Conservation (phyloP, 2,113 vertebrate genomes). For the Elgaria multicarinata region DNA sequence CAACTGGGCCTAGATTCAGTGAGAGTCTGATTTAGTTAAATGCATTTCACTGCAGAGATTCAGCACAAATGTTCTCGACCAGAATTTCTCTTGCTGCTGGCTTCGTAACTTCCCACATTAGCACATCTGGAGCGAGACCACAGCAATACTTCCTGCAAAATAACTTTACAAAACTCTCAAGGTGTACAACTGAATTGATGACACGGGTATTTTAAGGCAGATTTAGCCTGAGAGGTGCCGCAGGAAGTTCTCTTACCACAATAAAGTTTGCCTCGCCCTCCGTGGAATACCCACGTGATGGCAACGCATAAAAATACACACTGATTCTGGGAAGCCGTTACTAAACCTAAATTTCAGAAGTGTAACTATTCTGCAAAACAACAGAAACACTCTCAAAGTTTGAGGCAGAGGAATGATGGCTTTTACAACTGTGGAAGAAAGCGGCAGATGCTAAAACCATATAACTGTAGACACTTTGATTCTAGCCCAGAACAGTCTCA, state of each 20-base stretch:
- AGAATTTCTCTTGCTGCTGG: neutral
- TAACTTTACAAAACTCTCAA: neutral
- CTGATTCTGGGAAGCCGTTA: neutral
- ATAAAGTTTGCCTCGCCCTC: neutral
- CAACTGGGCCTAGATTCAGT: neutral
- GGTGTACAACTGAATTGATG: neutral
- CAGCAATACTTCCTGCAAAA: neutral
- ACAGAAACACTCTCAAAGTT: neutral
- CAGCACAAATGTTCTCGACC: neutral
- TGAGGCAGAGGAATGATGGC: neutral
- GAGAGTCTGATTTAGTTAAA: neutral
- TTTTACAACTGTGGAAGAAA: neutral
- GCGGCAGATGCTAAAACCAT: neutral
- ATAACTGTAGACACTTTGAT: no score
- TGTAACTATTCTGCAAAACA: neutral
- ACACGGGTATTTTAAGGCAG: neutral
- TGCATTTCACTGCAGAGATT: neutral
- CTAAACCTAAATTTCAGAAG: neutral
- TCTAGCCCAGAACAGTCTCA: neutral
- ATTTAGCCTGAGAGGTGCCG: neutral
- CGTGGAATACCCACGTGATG: neutral
- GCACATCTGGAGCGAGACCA: neutral
- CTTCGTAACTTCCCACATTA: neutral
- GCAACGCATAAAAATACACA: neutral
- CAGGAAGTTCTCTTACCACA: neutral